These are phyloP conservation scores for Cosmia pyralina DNA, from an alignment of 2,888 invertebrate species.

Conservation along the genomic window DNA sequence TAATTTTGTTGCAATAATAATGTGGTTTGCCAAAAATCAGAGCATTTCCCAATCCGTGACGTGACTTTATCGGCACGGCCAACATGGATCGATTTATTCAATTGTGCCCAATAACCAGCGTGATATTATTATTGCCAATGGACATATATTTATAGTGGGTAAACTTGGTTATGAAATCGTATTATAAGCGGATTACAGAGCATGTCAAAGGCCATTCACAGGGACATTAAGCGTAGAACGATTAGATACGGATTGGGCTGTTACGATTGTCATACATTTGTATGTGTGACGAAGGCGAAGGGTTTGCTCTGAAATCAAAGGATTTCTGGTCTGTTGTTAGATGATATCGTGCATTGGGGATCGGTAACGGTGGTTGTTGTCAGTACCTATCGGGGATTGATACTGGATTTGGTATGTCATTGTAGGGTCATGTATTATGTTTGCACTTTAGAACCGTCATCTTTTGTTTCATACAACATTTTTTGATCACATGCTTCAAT, in stretches of 20 bases:
- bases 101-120: conserved; percentile 33
- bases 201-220: conserved; percentile 62
- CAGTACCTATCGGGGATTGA: neutral
- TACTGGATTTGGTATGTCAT: conserved; percentile 1
- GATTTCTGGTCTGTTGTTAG: conserved; percentile 43
- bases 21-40: conserved; percentile 20
- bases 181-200: conserved; percentile 65
- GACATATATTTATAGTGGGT: conserved; percentile 44
- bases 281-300: conserved; percentile 34
- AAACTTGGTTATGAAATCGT: conserved; percentile 48
- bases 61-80: conserved; percentile 20
- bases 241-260: conserved; percentile 64
- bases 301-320: conserved; percentile 44
- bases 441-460: neutral
- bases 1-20: conserved; percentile 1
- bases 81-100: conserved; percentile 43
- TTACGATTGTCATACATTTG: conserved; percentile 52
- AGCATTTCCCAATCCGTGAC: conserved; percentile 11
- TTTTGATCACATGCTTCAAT: neutral
- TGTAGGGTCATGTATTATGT: neutral
- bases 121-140: conserved; percentile 29
- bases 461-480: neutral
- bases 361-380: conserved; percentile 7
- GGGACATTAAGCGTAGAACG: conserved; percentile 48
- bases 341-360: conserved; percentile 21